phyloP scores from a whole-genome alignment of 1,140 invertebrate species.

The Manduca sexta region DNA sequence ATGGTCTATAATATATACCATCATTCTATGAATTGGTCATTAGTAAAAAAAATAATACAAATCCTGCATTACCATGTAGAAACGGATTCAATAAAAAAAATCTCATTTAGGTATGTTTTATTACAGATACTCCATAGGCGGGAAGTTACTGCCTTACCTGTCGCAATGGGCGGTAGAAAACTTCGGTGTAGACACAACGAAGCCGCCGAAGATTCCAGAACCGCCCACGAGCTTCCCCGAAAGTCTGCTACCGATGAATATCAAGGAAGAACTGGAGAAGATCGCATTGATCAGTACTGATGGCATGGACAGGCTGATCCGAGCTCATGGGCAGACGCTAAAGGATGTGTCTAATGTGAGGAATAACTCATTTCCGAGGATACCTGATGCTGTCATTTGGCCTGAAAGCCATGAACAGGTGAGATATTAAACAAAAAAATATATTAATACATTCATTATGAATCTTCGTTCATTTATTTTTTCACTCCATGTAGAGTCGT shows the following conservation, averaged over 20 bases:
- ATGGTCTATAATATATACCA: no score
- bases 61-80: neutral
- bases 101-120: neutral
- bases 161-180: conserved; percentile 85
- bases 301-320: conserved; percentile 88
- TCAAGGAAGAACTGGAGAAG: conserved; percentile 76
- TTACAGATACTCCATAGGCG: conserved; percentile 88
- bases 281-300: conserved; percentile 84
- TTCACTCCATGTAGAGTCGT: no score
- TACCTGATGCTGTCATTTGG: conserved; percentile 97
- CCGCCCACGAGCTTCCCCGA: conserved; percentile 71
- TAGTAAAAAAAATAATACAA: neutral
- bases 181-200: conserved; percentile 75
- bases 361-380: conserved; percentile 81
- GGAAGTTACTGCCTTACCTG: conserved; percentile 84
- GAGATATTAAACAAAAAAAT: no score
- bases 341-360: conserved; percentile 90
- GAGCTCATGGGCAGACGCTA: conserved; percentile 96
- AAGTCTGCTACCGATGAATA: conserved; percentile 39
- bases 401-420: conserved; percentile 89
- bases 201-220: conserved; percentile 62
- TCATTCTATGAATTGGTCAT: no score
- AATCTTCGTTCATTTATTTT: no score
- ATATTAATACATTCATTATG: no score
- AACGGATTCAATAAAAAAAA: neutral